Evolutionary conservation across 2,113 vertebrate genomes (phyloP).

Genomic region (Sisor rabdophorus): DNA sequence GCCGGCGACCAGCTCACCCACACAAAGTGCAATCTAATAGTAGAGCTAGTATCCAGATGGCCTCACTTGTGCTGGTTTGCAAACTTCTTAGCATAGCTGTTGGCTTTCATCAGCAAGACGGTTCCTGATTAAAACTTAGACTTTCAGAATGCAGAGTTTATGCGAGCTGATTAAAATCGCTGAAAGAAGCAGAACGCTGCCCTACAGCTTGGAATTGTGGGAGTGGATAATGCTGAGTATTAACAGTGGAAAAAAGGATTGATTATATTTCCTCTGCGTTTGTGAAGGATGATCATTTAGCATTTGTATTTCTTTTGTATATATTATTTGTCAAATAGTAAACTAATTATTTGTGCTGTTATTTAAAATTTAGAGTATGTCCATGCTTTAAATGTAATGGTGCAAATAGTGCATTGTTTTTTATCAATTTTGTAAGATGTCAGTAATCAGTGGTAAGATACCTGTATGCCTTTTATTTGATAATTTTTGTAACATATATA

Average conservation of each 20-base stretch:
- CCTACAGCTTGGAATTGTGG: conserved; percentile 35
- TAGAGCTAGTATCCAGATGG: conserved; percentile 58
- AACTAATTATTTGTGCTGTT: conserved; percentile 13
- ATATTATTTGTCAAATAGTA: conserved; percentile 20
- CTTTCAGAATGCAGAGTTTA: conserved; percentile 40
- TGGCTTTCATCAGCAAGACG: conserved; percentile 60
- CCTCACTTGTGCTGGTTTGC: conserved; percentile 49
- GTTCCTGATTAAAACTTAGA: conserved; percentile 47
- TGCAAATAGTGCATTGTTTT: no score
- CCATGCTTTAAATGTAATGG: not conserved
- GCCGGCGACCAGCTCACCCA: conserved; percentile 55
- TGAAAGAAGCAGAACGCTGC: conserved; percentile 27
- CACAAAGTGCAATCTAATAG: conserved; percentile 34
- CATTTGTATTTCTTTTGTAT: conserved; percentile 22
- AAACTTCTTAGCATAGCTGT: conserved; percentile 58
- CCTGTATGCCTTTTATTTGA: not conserved
- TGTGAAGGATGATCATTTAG: conserved; percentile 9
- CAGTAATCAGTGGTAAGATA: conserved; percentile 6
- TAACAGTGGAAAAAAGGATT: not conserved
- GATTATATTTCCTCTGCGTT: conserved; percentile 29
- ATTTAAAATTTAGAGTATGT: not conserved
- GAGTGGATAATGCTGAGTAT: conserved; percentile 1
- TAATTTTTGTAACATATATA: no score
- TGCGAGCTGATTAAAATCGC: conserved; percentile 36
- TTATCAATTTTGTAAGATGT: not conserved